Conservation (phyloP, 2,888 invertebrate genomes). For the Hemicrepidius hirtus region DNA sequence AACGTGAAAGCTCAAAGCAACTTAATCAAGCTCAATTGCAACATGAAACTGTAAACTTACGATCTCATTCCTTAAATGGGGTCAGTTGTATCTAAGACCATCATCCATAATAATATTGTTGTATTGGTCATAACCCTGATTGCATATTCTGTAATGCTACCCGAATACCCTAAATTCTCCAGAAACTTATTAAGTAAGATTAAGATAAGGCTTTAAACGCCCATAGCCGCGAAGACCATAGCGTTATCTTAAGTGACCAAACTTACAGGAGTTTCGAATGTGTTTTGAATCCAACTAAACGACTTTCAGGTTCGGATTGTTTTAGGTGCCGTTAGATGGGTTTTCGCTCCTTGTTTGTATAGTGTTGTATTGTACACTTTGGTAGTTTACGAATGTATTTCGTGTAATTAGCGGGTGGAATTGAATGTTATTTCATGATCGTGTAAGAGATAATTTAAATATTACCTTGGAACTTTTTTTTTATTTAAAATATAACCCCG, state of each 20-base stretch:
- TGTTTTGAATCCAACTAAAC: constrained; percentile 48
- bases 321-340: neutral
- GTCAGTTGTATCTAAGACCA: constrained; percentile 22
- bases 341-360: constrained; percentile 3
- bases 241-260: constrained; percentile 53
- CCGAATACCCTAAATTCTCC: constrained; percentile 46
- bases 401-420: no score
- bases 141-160: constrained; percentile 46
- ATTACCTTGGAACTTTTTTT: no score
- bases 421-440: no score
- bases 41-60: neutral
- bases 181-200: constrained; percentile 58
- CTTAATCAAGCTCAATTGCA: neutral
- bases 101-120: constrained; percentile 26
- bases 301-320: constrained; percentile 40
- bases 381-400: neutral
- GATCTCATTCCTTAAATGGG: constrained; percentile 7
- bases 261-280: constrained; percentile 50
- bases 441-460: no score
- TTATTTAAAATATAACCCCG: no score
- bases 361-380: neutral
- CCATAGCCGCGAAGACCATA: constrained; percentile 52
- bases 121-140: constrained; percentile 42
- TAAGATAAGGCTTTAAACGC: constrained; percentile 60
- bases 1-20: neutral